Conservation (phyloP, 1,140 invertebrate species). For the Brachionus angularis region DNA sequence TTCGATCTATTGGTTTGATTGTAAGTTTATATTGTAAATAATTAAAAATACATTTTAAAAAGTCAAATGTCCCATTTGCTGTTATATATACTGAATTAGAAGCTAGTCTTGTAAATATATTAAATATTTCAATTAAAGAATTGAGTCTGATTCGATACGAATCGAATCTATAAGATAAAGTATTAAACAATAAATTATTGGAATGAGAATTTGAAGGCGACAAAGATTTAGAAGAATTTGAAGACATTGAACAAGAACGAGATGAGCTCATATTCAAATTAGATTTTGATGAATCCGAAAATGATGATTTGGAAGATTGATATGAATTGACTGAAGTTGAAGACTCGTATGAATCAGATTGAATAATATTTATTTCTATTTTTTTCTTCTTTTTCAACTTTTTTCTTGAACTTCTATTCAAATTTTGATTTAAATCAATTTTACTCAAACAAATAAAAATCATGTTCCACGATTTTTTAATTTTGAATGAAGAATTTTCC, state of each 20-base stretch:
- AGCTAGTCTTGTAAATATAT: neutral
- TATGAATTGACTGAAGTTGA: neutral
- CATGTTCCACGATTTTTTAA: neutral
- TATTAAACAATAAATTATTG: neutral
- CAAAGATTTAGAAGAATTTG: no score
- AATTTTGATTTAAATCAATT: neutral
- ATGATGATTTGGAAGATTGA: neutral
- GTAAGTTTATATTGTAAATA: conserved; percentile 4
- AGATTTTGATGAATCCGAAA: neutral
- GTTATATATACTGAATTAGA: neutral
- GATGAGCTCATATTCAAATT: no score
- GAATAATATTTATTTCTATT: neutral
- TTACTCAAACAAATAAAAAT: conserved; percentile 4
- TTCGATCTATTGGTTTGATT: neutral
- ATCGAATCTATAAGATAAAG: neutral
- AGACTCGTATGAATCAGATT: neutral
- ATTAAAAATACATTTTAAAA: conserved; percentile 28
- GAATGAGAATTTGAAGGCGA: neutral
- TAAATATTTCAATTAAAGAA: conserved; percentile 3
- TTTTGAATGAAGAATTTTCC: neutral
- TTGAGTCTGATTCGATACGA: conserved; percentile 11
- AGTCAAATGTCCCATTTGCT: neutral
- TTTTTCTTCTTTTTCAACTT: neutral
- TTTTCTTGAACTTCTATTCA: no score
- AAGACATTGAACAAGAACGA: no score